phyloP scores from a whole-genome alignment of 2,888 invertebrate genomes.

The Rotaria socialis region DNA sequence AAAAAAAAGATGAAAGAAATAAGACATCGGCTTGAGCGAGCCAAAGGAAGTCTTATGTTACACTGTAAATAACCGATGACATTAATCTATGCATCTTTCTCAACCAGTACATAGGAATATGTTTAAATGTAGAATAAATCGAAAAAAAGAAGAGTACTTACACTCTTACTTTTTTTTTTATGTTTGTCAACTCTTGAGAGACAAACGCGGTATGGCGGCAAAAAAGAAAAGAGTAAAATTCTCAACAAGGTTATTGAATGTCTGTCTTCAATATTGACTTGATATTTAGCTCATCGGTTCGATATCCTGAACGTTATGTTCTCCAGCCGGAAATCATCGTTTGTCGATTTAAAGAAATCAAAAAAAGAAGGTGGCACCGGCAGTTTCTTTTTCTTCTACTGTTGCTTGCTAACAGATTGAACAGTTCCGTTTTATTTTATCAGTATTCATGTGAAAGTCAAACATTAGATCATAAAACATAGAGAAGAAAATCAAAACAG shows the following conservation, averaged over 20 bases:
- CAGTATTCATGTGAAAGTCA: background rate
- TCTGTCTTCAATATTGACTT: conserved; percentile 3
- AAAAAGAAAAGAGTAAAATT: background rate
- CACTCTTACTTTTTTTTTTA: background rate
- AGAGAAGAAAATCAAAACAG: background rate
- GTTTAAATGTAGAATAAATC: conserved; percentile 5
- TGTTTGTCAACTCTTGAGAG: conserved; percentile 28
- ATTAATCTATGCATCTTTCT: conserved; percentile 27
- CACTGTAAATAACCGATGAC: conserved; percentile 31
- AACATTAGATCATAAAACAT: background rate
- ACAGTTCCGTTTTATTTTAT: conserved; percentile 14
- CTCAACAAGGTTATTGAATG: conserved; percentile 9
- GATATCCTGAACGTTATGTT: conserved; percentile 29
- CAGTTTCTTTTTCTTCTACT: background rate
- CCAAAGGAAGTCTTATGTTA: conserved; percentile 33
- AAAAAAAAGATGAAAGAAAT: background rate
- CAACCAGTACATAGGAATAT: background rate
- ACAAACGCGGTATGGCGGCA: background rate
- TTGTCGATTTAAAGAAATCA: background rate
- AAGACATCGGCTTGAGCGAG: conserved; percentile 14
- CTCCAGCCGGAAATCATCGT: conserved; percentile 24
- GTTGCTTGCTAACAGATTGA: conserved; percentile 32
- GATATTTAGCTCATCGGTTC: conserved; percentile 32
- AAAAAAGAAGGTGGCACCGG: background rate
- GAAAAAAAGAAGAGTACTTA: background rate